A percentile compares a stretch with the other conserved stretches of the same genome.
Evolutionary conservation across 2,888 invertebrate genomes (phyloP).

Genomic region (Arge pagana): DNA sequence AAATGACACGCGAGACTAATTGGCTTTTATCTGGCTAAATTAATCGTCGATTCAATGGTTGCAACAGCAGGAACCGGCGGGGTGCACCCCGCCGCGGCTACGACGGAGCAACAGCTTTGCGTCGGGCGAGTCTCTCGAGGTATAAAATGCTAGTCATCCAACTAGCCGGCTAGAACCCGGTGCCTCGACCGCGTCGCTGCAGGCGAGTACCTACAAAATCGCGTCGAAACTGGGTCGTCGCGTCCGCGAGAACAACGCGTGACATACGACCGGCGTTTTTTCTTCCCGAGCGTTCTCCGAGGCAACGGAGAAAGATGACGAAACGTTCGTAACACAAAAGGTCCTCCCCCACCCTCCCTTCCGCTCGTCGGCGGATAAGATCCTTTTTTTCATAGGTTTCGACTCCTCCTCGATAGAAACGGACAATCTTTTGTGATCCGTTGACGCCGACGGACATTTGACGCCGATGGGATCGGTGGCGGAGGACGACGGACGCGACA

Average conservation of each 20-base stretch:
- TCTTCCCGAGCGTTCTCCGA: slow-evolving; percentile 8
- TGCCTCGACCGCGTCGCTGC: slow-evolving; percentile 15
- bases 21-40: slow-evolving; percentile 50
- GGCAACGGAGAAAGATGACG: slow-evolving; percentile 17
- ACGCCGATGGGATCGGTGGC: no score
- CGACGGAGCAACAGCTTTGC: slow-evolving; percentile 40
- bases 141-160: slow-evolving; percentile 39
- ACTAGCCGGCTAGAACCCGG: slow-evolving; percentile 37
- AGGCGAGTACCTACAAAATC: slow-evolving; percentile 18
- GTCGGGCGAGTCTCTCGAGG: slow-evolving; percentile 34
- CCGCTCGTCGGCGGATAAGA: no score
- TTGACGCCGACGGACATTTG: no score
- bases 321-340: slow-evolving; percentile 13
- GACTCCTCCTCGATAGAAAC: slow-evolving; percentile 11
- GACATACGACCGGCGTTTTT: slow-evolving; percentile 8
- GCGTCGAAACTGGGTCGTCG: slow-evolving; percentile 16
- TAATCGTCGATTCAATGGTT: slow-evolving; percentile 40
- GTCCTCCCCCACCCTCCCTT: slow-evolving; percentile 14
- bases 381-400: slow-evolving; percentile 15
- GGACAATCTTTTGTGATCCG: slow-evolving; percentile 7
- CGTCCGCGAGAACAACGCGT: slow-evolving; percentile 9
- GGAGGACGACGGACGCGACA: no score
- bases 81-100: no score
- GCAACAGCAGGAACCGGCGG: slow-evolving; percentile 16
- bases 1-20: slow-evolving; percentile 47